These are phyloP conservation scores for Heliocidaris erythrogramma DNA, from an alignment of 35 echinoderm and acorn worm species.

Conservation along the genomic window DNA sequence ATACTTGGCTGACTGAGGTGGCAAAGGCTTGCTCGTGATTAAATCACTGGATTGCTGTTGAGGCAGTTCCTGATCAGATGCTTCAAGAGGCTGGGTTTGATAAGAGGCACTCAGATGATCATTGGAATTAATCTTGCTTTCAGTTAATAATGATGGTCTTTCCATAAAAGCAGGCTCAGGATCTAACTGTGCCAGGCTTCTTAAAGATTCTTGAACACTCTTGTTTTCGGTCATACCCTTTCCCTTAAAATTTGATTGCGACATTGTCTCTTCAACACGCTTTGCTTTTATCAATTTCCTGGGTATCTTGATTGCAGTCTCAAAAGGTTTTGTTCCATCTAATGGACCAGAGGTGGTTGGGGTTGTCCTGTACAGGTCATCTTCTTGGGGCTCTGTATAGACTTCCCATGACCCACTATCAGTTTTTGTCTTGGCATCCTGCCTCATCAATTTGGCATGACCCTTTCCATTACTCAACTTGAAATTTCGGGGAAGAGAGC, in stretches of 20 bases:
- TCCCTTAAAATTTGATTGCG: neutral
- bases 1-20: neutral
- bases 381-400: constrained; percentile 37
- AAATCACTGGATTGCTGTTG: neutral
- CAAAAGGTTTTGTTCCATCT: neutral
- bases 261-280: neutral
- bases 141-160: neutral
- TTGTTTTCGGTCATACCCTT: neutral
- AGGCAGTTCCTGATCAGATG: neutral
- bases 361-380: constrained; percentile 33
- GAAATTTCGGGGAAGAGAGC: constrained; percentile 32
- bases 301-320: constrained; percentile 30
- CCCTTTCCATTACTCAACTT: constrained; percentile 18
- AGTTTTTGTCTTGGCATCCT: neutral
- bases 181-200: neutral
- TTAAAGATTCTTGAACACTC: constrained; percentile 12
- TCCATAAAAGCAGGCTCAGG: neutral
- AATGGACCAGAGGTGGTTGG: neutral
- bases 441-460: neutral
- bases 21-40: neutral
- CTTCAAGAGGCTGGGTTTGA: neutral
- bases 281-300: neutral
- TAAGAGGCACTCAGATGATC: neutral
- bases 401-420: constrained; percentile 29
- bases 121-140: neutral